phyloP scores from a whole-genome alignment of 2,797 vertebrate species.

The Neopelma chrysocephalum region DNA sequence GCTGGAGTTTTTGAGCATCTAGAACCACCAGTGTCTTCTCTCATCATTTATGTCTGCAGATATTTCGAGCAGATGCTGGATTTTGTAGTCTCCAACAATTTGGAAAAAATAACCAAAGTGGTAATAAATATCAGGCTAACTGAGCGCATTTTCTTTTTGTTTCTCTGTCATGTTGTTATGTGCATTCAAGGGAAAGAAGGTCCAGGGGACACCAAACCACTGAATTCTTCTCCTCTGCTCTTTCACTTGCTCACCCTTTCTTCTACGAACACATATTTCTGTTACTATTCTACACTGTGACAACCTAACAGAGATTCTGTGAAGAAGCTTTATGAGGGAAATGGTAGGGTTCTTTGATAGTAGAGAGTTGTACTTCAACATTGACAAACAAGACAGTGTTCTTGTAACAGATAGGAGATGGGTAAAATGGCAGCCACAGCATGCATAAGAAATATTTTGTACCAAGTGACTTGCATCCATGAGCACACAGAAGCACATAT shows the following conservation, averaged over 20 bases:
- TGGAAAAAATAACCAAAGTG: not conserved
- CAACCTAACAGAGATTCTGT: not conserved
- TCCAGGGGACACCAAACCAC: not conserved
- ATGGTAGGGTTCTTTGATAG: not conserved
- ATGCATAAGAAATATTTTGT: not conserved
- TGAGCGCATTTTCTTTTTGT: not conserved
- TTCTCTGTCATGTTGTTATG: not conserved
- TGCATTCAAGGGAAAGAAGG: not conserved
- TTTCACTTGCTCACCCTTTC: not conserved
- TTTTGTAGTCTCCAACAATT: not conserved
- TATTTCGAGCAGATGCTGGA: not conserved
- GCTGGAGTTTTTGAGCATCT: not conserved
- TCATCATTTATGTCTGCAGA: not conserved
- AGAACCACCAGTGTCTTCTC: not conserved
- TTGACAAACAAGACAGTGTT: not conserved
- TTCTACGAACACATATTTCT: not conserved
- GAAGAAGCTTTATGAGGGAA: not conserved
- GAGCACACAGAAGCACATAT: not conserved
- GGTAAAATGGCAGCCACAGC: fast-evolving
- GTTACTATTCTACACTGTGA: not conserved
- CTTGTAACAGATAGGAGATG: not conserved
- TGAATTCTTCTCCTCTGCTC: not conserved
- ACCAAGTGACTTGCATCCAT: not conserved
- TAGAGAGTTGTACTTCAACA: not conserved
- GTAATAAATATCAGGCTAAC: not conserved